A percentile compares a stretch with the other conserved stretches of the same genome.
Evolutionary conservation across 2,113 vertebrate species (phyloP).

Genomic region (Passer domesticus): DNA sequence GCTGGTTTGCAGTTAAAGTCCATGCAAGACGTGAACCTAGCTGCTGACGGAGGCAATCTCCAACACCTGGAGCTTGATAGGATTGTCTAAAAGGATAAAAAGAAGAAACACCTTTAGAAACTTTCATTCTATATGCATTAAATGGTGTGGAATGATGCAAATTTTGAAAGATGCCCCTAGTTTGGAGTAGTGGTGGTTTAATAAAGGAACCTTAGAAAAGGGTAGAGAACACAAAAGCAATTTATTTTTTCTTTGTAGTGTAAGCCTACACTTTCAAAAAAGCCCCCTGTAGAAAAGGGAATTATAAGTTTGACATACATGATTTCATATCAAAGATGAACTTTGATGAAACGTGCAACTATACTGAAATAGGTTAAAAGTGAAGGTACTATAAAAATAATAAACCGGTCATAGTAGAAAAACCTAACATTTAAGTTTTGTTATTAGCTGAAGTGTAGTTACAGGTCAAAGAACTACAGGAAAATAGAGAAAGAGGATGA

Average conservation of each 20-base stretch:
- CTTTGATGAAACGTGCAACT: not conserved
- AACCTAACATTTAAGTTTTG: not conserved
- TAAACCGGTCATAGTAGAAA: not conserved
- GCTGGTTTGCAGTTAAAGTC: conserved; percentile 81
- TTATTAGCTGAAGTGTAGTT: not conserved
- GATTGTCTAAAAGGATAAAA: conserved; percentile 75
- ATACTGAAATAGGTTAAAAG: not conserved
- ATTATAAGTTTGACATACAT: not conserved
- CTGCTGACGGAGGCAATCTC: conserved; percentile 80
- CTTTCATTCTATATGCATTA: not conserved
- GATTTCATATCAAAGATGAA: not conserved
- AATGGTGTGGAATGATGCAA: not conserved
- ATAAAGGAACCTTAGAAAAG: not conserved
- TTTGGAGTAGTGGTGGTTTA: not conserved
- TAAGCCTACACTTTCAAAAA: not conserved
- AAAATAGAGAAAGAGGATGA: not conserved
- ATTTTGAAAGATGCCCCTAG: not conserved
- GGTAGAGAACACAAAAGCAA: not conserved
- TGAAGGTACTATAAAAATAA: not conserved
- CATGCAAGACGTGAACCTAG: conserved; percentile 89
- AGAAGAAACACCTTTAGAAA: not conserved
- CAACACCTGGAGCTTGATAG: conserved; percentile 74
- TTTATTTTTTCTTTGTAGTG: not conserved
- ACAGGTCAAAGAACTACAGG: not conserved
- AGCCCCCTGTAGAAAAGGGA: not conserved